Base-by-base conservation (phyloP, 1,140 invertebrate species). In the Hyposmocoma kahamanoa region DNA sequence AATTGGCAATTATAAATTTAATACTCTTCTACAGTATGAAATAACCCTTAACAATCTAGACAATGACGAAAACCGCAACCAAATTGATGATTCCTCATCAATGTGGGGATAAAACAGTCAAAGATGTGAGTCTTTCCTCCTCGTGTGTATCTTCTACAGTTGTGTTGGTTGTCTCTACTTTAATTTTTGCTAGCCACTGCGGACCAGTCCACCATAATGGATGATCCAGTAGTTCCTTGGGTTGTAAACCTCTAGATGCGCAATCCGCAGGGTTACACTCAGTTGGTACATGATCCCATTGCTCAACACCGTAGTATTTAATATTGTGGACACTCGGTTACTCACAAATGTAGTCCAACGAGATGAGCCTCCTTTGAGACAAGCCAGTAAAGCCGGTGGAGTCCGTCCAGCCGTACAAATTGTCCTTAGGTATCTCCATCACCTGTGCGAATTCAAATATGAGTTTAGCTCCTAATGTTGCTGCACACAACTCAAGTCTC, bases 301-400 rank as follows among this genome's bases (percentile, higher is more conserved):
- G 41, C 1, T 47, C 28, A 8, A 41, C 17, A 50, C 39, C 11
- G 64, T 47, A 11, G 62, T 59, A 32, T 53, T 50, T 47, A 69
- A 60, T 36, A 87, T 84, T 43, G 64, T 47, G 2, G 67, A 42
- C 0, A 85, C 72, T 22, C 81, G 46, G 62, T 87, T 87, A 2
- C 66, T 70, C 3, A 76, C 72, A 48, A 85, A 87, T 0, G 71
- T 72, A 21, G 59, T 67, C 48, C 72, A 70, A 26, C 47, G 43
- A 54, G 50, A 50, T 1, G 77, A 63, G 3, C 43, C 44, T 11
- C 55, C 61, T 11, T 50, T 53, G 11, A 85, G 50, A 83, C 83
- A 87, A 3, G 57, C 54, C 15, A 87, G 43, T 1, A 79, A 74
- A 0, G 86, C n/a, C 71, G 0, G 70, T 81, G 1, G 80, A 84